phyloP scores from a whole-genome alignment of 2,113 vertebrate species.

The Cephalopterus ornatus region DNA sequence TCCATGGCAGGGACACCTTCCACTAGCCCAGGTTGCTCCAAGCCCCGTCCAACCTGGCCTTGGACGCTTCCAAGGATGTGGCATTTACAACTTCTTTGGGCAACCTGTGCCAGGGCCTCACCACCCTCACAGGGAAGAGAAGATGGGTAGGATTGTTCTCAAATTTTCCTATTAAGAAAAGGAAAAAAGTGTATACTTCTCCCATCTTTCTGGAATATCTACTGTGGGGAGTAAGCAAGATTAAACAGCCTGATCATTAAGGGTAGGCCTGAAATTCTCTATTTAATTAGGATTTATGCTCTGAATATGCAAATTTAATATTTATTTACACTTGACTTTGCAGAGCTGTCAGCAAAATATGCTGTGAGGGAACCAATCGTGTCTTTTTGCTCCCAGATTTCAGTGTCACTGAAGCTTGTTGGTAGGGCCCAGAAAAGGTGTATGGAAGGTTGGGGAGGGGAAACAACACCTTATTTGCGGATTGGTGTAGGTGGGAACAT shows the following conservation, averaged over 20 bases:
- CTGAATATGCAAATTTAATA: background rate
- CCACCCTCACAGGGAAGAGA: background rate
- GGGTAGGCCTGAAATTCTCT: background rate
- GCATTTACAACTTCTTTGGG: background rate
- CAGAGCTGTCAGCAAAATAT: background rate
- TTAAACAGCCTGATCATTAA: background rate
- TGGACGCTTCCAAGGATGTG: background rate
- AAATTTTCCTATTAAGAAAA: background rate
- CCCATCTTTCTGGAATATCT: background rate
- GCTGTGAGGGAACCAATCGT: background rate
- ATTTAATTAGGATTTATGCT: background rate
- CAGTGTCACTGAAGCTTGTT: background rate
- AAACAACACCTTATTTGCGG: background rate
- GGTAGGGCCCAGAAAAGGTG: background rate
- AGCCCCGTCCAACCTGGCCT: background rate
- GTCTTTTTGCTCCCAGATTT: background rate
- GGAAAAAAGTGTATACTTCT: too few species aligned
- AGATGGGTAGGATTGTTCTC: background rate
- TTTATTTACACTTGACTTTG: background rate
- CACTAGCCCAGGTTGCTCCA: fast-evolving
- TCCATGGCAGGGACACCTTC: background rate
- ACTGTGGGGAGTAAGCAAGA: background rate
- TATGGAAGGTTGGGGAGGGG: background rate
- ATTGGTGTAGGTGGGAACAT: background rate
- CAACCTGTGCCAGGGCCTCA: background rate